Base-by-base conservation (phyloP, 2,113 vertebrate genomes). In the Tapirus terrestris region DNA sequence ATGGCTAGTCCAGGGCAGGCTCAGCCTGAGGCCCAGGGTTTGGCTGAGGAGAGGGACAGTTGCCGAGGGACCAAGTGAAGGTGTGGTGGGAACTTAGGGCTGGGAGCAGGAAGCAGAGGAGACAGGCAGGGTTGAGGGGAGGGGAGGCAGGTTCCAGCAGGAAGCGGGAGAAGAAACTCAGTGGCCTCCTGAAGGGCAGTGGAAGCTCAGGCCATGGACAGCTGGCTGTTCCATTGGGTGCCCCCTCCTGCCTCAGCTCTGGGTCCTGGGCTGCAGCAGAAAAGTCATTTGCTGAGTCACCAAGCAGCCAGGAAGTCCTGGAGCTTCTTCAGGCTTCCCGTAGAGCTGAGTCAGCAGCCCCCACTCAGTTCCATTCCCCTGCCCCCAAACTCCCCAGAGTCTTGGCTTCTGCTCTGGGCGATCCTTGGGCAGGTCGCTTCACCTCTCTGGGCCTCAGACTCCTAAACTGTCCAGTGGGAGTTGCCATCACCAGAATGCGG, bases 211-310 rank as follows among this genome's bases (percentile, higher is more conserved):
- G 45, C 17, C 43, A 3, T 0, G 8, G 48, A 83, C 75, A 80
- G n/a, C 91, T 83, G 88, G 88, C 84, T 75, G 27, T 45, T 43
- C 61, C 7, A 0, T 0, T 18, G 27, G 33, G 77, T 16, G 13
- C 13, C 16, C 27, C 36, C 53, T 76, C 36, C 58, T 3, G 29
- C 31, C 39, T 67, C 0, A 6, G 23, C 43, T 65, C 29, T 93
- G 17, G 1, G 56, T 56, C 31, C 9, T 45, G 17, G 23, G 72
- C 61, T 77, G 51, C 65, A 65, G 75, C 68, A 76, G 58, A 63
- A 80, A 83, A 84, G 53, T 81, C 39, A 25, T 91, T 58, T 88
- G 70, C 70, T 72, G 89, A 97, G 39, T 91, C 93, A 93, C 31
- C 45, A 48, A 29, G 36, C 68, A 75, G 33, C 65, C 29, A 77